Evolutionary conservation across 2,888 invertebrate species (phyloP).

Genomic region (Troglohyphantes excavatus): DNA sequence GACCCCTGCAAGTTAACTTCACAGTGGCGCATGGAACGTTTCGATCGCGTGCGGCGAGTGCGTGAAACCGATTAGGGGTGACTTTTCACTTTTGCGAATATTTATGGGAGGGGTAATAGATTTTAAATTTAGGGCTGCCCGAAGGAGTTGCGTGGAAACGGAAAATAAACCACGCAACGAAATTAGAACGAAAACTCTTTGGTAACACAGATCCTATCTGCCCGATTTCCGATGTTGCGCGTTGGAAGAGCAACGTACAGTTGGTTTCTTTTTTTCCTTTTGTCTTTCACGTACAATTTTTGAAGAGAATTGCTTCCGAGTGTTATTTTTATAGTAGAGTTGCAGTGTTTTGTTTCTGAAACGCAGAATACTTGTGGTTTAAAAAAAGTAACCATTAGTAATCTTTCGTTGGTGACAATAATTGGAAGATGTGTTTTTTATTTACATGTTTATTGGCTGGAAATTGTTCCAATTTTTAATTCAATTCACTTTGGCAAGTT

Average conservation of each 20-base stretch:
- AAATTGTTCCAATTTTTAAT: no score
- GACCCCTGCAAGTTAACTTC: conserved; percentile 12
- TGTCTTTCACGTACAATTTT: no score
- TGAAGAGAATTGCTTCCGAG: no score
- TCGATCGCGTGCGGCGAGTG: conserved; percentile 19
- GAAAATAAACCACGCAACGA: not conserved
- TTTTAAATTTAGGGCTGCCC: conserved; percentile 3
- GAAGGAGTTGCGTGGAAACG: conserved; percentile 7
- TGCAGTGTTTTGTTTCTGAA: no score
- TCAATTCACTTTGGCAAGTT: no score
- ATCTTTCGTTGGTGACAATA: no score
- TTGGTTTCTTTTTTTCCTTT: no score
- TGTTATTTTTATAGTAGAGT: no score
- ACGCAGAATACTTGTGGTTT: no score
- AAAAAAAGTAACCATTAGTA: no score
- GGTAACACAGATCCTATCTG: conserved; percentile 1
- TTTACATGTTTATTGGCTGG: no score
- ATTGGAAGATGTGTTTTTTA: no score
- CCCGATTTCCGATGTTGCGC: not conserved
- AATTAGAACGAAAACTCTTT: conserved; percentile 19
- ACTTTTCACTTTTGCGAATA: conserved; percentile 11
- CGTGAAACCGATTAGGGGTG: not conserved
- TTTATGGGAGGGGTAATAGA: conserved; percentile 6
- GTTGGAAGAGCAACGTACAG: not conserved
- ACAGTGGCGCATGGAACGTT: not conserved